These are phyloP conservation scores for Caenorhabditis tropicalis DNA, from an alignment of 1,140 invertebrate species.

Conservation along the genomic window DNA sequence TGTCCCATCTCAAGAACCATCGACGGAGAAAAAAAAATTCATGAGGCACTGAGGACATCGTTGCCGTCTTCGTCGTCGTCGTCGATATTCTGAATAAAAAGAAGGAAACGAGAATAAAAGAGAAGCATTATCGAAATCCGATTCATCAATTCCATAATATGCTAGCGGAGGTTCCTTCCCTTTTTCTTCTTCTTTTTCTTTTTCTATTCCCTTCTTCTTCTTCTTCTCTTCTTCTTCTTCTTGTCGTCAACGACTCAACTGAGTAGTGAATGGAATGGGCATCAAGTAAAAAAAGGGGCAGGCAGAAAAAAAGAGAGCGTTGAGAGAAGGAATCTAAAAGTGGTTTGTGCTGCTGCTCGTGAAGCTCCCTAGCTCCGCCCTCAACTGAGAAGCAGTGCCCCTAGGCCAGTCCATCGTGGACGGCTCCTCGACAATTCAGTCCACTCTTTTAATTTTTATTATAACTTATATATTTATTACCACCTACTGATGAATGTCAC, in stretches of 20 bases:
- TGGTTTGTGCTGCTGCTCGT: conserved; percentile 42
- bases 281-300: conserved; percentile 32
- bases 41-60: too few species aligned
- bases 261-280: conserved; percentile 44
- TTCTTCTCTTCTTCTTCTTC: conserved; percentile 19
- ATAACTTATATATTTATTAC: not conserved
- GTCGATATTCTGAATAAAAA: conserved; percentile 1
- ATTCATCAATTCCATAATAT: conserved; percentile 43
- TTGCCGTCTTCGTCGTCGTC: not conserved
- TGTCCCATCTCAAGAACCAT: not conserved
- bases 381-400: conserved; percentile 26
- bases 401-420: conserved; percentile 33
- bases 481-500: conserved; percentile 13
- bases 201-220: too few species aligned
- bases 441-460: conserved; percentile 2
- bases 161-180: conserved; percentile 15
- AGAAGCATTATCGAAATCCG: conserved; percentile 16
- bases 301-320: conserved; percentile 39
- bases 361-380: conserved; percentile 13
- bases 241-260: conserved; percentile 41
- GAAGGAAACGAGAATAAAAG: not conserved
- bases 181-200: not conserved
- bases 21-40: not conserved
- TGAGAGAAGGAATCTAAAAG: conserved; percentile 41
- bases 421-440: not conserved